Conservation (phyloP, 2,888 invertebrate species). For the Drosophila siamana region DNA sequence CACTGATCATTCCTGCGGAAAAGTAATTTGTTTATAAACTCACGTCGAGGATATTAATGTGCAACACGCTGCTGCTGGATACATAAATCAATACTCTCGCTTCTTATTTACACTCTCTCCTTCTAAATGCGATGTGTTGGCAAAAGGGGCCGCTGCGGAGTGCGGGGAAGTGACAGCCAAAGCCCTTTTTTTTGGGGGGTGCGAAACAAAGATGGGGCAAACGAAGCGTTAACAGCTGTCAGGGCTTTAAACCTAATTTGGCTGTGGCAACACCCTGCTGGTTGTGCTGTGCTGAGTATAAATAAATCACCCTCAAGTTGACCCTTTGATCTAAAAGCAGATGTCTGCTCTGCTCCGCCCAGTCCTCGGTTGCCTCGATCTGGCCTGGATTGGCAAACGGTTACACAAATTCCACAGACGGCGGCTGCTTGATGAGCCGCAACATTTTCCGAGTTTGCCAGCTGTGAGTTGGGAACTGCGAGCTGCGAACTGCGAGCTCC, state of each 20-base stretch:
- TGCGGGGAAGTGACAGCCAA: conserved; percentile 2
- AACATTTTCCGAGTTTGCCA: conserved; percentile 20
- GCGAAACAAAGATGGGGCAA: conserved; percentile 22
- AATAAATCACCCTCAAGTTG: conserved; percentile 69
- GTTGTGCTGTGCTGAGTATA: conserved; percentile 31
- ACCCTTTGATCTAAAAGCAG: conserved; percentile 72
- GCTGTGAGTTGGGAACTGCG: not conserved
- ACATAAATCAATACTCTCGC: conserved; percentile 44
- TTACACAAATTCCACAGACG: conserved; percentile 50
- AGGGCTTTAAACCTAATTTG: conserved; percentile 62
- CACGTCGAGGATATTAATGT: not conserved
- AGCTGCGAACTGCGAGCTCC: not conserved
- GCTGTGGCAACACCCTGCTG: conserved; percentile 31
- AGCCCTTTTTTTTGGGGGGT: conserved; percentile 21
- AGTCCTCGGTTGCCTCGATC: not conserved
- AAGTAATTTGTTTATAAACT: conserved; percentile 15
- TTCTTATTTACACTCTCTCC: conserved; percentile 29
- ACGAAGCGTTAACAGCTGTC: conserved; percentile 65
- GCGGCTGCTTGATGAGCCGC: conserved; percentile 52
- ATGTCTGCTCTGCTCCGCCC: conserved; percentile 33
- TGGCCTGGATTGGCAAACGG: conserved; percentile 20
- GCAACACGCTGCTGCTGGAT: conserved; percentile 1
- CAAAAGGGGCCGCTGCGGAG: conserved; percentile 7
- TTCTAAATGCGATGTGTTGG: not conserved
- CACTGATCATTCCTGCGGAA: conserved; percentile 5